Evolutionary conservation across 2,888 invertebrate species (phyloP).

Genomic region (Drosophila seclusa): DNA sequence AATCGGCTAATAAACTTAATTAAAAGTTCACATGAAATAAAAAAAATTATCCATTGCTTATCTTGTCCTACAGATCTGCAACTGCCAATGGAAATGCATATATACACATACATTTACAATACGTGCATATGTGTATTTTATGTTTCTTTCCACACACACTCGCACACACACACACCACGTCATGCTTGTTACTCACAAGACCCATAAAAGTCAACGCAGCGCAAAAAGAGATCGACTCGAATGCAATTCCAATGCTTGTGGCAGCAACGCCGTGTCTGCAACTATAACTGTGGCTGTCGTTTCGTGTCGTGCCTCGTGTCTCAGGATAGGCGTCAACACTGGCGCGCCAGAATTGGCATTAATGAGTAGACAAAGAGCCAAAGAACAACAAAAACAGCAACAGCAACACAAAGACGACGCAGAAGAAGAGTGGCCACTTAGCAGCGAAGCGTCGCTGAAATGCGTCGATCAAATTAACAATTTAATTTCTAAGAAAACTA

Average conservation of each 20-base stretch:
- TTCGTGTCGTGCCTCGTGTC: slow-evolving; percentile 36
- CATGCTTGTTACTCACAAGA: slow-evolving; percentile 41
- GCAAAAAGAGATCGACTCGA: slow-evolving; percentile 24
- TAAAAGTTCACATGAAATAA: neutral
- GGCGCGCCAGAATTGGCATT: slow-evolving; percentile 81
- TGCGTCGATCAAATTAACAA: slow-evolving; percentile 83
- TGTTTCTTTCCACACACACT: neutral
- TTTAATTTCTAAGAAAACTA: slow-evolving; percentile 84
- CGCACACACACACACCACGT: slow-evolving; percentile 11
- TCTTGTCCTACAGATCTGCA: neutral
- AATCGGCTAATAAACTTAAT: neutral
- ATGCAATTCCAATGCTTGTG: slow-evolving; percentile 31
- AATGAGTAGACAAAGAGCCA: slow-evolving; percentile 78
- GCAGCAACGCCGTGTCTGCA: neutral
- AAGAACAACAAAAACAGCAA: slow-evolving; percentile 22
- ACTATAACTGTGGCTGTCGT: slow-evolving; percentile 8
- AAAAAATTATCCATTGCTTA: neutral
- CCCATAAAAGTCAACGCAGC: slow-evolving; percentile 44
- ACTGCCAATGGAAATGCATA: neutral
- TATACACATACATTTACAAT: slow-evolving; percentile 9
- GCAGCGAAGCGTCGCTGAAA: slow-evolving; percentile 65
- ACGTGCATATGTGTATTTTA: slow-evolving; percentile 26
- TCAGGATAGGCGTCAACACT: slow-evolving; percentile 70
- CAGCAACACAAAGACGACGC: slow-evolving; percentile 28
- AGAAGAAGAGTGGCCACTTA: slow-evolving; percentile 64